Base-by-base conservation (phyloP, 2,113 vertebrate species). In the Neopipo cinnamomea region DNA sequence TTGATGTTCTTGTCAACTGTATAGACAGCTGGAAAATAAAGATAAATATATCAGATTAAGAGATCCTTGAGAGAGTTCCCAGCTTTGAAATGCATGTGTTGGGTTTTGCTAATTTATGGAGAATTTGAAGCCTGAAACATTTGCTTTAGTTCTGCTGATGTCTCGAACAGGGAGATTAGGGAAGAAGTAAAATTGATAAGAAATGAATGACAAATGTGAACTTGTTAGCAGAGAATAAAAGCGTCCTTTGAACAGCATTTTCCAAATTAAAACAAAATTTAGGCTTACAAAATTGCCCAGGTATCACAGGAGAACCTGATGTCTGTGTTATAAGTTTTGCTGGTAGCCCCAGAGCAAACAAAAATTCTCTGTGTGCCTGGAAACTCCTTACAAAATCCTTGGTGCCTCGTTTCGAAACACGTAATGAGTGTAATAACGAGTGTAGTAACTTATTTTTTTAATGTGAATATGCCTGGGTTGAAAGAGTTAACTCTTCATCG, bases 11-110 rank as follows among this genome's bases (percentile, higher is more conserved):
- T 90, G 65, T 94, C 71, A 74, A 67, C 72, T 88, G 24, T 74
- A 49, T 4, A 81, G 92, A 70, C 88, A 91, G 88, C 86, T 96
- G 94, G 80, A 87, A 85, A 93, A 71, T 65, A 73, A 77, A 88
- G 95, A 91, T 89, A 87, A 94, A 68, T 92, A 81, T 94, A 85
- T 76, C 89, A 91, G 92, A 88, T 68, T 41, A 83, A 80, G 49
- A 94, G 75, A 79, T 89, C 61, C 65, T 95, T 80, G 55, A 92
- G 84, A 73, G 50, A 77, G 66, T 50, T 88, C 92, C 50, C 82
- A 77, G 71, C 47, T 93, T 86, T 83, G 87, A 95, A 93, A 67
- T n/a, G 23, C 31, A 3, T 77, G 59, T 49, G 80, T 91, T 58
- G 58, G 7, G 12, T 76, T 95, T 91, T 77, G 62, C 56, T 87